Evolutionary conservation across 1,140 invertebrate species (phyloP).

Genomic region (Zophobas atratus): DNA sequence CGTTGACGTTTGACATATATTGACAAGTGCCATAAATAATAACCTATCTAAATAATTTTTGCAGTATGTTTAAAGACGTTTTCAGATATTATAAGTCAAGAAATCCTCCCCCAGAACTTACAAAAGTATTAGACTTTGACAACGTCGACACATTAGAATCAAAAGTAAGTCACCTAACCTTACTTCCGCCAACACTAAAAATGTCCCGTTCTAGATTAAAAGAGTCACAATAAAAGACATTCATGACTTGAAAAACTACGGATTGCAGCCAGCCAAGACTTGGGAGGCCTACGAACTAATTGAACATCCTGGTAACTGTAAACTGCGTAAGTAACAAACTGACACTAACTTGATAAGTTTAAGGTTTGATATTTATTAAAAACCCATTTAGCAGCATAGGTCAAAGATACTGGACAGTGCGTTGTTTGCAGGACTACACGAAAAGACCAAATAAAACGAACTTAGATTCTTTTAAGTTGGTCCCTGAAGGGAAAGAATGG

Average conservation of each 20-base stretch:
- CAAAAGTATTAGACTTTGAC: slow-evolving; percentile 71
- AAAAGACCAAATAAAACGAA: slow-evolving; percentile 85
- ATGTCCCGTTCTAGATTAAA: slow-evolving; percentile 32
- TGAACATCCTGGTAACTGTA: slow-evolving; percentile 71
- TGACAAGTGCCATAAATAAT: too few relatives aligned
- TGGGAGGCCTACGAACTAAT: slow-evolving; percentile 75
- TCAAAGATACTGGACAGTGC: slow-evolving; percentile 87
- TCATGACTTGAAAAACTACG: slow-evolving; percentile 61
- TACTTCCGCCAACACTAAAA: slow-evolving; percentile 14
- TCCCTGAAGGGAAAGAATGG: slow-evolving; percentile 67
- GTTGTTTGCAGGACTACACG: slow-evolving; percentile 85
- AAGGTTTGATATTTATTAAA: slow-evolving; percentile 83
- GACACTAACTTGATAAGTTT: slow-evolving; percentile 48
- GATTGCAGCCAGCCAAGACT: slow-evolving; percentile 69
- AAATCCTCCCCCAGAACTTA: slow-evolving; percentile 69
- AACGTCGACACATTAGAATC: slow-evolving; percentile 39
- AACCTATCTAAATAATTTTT: too few relatives aligned
- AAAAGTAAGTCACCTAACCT: slow-evolving; percentile 37
- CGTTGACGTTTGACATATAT: slow-evolving; percentile 1
- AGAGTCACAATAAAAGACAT: slow-evolving; percentile 34
- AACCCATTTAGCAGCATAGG: slow-evolving; percentile 87
- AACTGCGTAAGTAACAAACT: slow-evolving; percentile 2
- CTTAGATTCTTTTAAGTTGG: slow-evolving; percentile 74
- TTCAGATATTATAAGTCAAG: slow-evolving; percentile 77
- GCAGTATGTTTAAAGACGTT: slow-evolving; percentile 69